Percentiles rank a stretch among this genome's conserved stretches.
Evolutionary conservation across 2,888 invertebrate genomes (phyloP).

Genomic region (Amphipoea oculea): DNA sequence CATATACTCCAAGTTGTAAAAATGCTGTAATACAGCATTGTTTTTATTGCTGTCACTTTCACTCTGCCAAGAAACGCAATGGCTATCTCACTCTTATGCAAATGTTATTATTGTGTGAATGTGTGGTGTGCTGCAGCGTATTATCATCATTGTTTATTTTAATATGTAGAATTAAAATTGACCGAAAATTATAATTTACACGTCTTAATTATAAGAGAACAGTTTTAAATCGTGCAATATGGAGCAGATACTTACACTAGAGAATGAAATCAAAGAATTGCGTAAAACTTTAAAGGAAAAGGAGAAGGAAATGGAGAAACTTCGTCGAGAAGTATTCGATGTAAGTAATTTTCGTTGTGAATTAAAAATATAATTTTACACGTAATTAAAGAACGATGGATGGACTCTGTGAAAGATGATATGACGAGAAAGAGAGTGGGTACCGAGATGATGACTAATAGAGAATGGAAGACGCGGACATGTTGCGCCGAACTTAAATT

Average conservation of each 20-base stretch:
- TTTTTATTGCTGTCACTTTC: constrained; percentile 11
- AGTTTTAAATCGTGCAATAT: constrained; percentile 61
- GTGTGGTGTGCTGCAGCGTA: background rate
- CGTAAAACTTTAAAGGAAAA: constrained; percentile 85
- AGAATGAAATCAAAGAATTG: constrained; percentile 87
- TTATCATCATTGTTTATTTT: constrained; percentile 45
- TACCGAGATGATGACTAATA: background rate
- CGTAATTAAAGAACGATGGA: background rate
- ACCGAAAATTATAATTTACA: constrained; percentile 14
- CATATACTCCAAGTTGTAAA: background rate
- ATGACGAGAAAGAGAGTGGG: background rate
- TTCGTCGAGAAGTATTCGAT: constrained; percentile 81
- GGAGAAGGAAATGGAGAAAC: constrained; percentile 84
- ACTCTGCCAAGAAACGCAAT: rapidly evolving
- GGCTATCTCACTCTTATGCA: background rate
- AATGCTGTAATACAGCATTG: rapidly evolving
- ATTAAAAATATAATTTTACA: background rate
- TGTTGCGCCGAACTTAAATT: background rate
- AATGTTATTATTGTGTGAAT: background rate
- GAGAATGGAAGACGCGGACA: background rate
- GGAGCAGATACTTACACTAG: constrained; percentile 78
- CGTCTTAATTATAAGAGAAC: background rate
- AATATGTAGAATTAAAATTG: background rate
- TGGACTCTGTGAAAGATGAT: background rate
- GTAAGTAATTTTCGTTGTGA: constrained; percentile 66